These are phyloP conservation scores for Crioceris asparagi DNA, from an alignment of 2,888 invertebrate species.

Conservation along the genomic window DNA sequence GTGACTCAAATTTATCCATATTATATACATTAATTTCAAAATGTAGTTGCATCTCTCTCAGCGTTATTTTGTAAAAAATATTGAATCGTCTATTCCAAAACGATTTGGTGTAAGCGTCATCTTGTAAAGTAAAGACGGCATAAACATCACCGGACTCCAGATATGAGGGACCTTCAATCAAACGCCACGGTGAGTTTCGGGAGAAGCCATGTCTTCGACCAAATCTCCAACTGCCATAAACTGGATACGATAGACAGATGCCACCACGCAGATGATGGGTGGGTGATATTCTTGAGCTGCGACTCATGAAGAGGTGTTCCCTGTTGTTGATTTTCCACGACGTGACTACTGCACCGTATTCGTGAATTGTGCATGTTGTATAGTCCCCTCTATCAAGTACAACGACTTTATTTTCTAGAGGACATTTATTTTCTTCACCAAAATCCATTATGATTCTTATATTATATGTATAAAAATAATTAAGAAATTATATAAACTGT, in stretches of 20 bases:
- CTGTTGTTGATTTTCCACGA: slow-evolving; percentile 20
- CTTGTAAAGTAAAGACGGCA: slow-evolving; percentile 9
- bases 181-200: slow-evolving; percentile 15
- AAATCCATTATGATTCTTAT: too few relatives aligned
- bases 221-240: slow-evolving; percentile 9
- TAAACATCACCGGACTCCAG: slow-evolving; percentile 14
- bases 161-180: slow-evolving; percentile 12
- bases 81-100: slow-evolving; percentile 19
- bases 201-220: slow-evolving; percentile 17
- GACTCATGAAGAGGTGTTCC: slow-evolving; percentile 16
- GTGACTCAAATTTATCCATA: slow-evolving; percentile 9
- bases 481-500: too few relatives aligned
- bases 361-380: slow-evolving; percentile 19
- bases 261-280: slow-evolving; percentile 13
- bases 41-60: slow-evolving; percentile 6
- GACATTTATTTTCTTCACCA: too few relatives aligned
- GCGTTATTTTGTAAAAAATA: slow-evolving; percentile 9
- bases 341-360: slow-evolving; percentile 17
- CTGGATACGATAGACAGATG: slow-evolving; percentile 16
- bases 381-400: slow-evolving; percentile 19
- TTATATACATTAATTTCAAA: slow-evolving; percentile 9
- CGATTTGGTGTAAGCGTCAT: slow-evolving; percentile 16
- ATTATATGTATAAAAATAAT: too few relatives aligned
- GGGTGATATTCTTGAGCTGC: slow-evolving; percentile 3
- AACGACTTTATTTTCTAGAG: slow-evolving; percentile 10